Base-by-base conservation (phyloP, 2,888 invertebrate genomes). In the Agelastica alni region DNA sequence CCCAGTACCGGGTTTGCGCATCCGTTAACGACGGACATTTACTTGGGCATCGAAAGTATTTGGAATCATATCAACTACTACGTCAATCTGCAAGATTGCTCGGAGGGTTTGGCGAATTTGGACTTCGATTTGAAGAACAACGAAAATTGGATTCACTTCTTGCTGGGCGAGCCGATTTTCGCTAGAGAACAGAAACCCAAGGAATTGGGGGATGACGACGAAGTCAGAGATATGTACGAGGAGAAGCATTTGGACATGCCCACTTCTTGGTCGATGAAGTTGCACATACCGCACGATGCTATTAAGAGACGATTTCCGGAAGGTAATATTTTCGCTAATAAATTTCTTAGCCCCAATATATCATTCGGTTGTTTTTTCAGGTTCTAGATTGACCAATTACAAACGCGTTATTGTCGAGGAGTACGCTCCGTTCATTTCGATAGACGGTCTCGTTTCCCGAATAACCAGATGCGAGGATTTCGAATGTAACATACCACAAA, bases 41-140 rank as follows among this genome's bases (percentile, higher is more conserved):
- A 93, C 67, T 83, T 87, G 20, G 84, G 88, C 1, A 80, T 96
- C 3, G 93, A 96, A 69, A 87, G 88, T 61, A 76, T 95, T 44
- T 96, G 95, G 85, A 93, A 94, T 68, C 79, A 93, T 69, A 79
- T 82, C 44, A 96, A 96, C 76, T 95, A 91, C 74, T 93, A 90
- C 80, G 79, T 85, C 0, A 88, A 88, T 66, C 75, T 85, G 66
- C 89, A 89, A 74, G 76, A 77, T 3, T 79, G 80, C 48, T 68
- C 74, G 0, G 70, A 76, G 2, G 80, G 80, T 6, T 78, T 86
- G 1, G 74, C 73, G 4, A 71, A 78, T 0, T 69, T 89, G 3
- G 80, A 79, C 58, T 91, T 86, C 78, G 83, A 89, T 61, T 75
- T 91, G 1, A 70, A 72, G 0, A 80, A 87, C 41, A 64, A 79